phyloP scores from a whole-genome alignment of 2,888 invertebrate species.

The Drosophila cognata region DNA sequence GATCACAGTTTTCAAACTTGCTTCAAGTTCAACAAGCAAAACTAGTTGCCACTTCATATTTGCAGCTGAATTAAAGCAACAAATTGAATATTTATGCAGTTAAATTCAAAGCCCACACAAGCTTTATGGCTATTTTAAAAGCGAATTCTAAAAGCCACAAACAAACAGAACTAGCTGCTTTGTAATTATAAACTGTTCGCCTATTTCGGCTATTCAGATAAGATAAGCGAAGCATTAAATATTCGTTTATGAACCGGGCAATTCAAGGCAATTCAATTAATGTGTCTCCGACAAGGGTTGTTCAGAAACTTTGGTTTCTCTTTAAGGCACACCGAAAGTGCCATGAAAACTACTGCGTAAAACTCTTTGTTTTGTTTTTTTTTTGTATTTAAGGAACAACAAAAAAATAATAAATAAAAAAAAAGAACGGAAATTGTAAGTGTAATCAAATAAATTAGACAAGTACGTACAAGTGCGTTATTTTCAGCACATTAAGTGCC shows the following conservation, averaged over 20 bases:
- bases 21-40: background rate
- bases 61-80: background rate
- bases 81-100: background rate
- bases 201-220: slow-evolving; percentile 19
- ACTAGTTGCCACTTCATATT: background rate
- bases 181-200: background rate
- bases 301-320: slow-evolving; percentile 8
- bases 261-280: slow-evolving; percentile 4
- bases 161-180: background rate
- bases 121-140: background rate
- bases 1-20: background rate
- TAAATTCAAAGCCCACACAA: background rate
- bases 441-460: slow-evolving; percentile 78
- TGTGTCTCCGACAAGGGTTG: slow-evolving; percentile 1
- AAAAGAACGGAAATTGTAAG: slow-evolving; percentile 56
- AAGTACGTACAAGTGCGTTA: slow-evolving; percentile 76
- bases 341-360: slow-evolving; percentile 11
- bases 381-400: background rate
- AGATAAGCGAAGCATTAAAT: slow-evolving; percentile 21
- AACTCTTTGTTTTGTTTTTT: slow-evolving; percentile 4
- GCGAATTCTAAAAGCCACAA: background rate
- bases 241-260: background rate
- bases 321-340: slow-evolving; percentile 6
- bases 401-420: background rate
- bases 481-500: slow-evolving; percentile 73